Evolutionary conservation across 2,797 vertebrate species (phyloP).

Genomic region (Anabacerthia variegaticeps): DNA sequence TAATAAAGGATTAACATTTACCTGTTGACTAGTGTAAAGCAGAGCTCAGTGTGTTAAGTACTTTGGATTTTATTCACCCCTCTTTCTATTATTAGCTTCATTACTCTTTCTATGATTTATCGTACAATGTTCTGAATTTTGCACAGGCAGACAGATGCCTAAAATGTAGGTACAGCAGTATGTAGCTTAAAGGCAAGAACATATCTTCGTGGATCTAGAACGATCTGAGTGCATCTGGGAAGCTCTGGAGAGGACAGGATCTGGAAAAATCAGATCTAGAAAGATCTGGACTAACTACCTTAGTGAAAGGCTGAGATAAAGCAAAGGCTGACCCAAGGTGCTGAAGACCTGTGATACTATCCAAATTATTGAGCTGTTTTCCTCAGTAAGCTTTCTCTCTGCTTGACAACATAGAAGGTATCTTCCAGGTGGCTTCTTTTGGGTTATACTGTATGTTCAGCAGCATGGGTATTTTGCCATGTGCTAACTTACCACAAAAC

Average conservation of each 20-base stretch:
- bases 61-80: neutral
- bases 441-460: neutral
- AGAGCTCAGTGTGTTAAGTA: neutral
- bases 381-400: neutral
- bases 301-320: neutral
- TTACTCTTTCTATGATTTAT: neutral
- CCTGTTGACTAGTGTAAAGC: neutral
- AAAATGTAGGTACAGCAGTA: neutral
- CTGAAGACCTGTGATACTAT: neutral
- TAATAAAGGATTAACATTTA: neutral
- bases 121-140: neutral
- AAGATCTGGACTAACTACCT: neutral
- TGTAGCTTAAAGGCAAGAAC: neutral
- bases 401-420: neutral
- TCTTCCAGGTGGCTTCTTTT: neutral
- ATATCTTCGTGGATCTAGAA: neutral
- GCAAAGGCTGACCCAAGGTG: neutral
- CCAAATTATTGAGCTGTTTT: neutral
- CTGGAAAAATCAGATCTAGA: neutral
- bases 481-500: neutral
- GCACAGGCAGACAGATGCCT: neutral
- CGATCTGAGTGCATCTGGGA: neutral
- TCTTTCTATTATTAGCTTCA: neutral
- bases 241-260: neutral
- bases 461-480: neutral